These are phyloP conservation scores for Halcyon smyrnensis DNA, from an alignment of 2,797 vertebrate genomes.

Conservation along the genomic window DNA sequence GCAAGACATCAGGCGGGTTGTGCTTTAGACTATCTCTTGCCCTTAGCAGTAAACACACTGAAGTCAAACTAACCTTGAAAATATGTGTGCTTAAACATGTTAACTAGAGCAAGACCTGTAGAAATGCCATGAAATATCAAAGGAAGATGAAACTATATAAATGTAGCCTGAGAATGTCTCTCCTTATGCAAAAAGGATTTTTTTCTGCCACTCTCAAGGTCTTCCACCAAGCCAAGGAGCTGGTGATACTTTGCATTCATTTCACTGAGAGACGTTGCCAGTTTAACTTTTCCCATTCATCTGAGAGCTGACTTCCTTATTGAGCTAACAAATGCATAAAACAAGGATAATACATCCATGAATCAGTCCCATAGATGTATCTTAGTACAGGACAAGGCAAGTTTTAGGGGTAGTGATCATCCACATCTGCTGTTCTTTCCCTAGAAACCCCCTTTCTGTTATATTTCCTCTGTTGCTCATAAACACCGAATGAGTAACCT, in stretches of 20 bases:
- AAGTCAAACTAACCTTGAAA: slow-evolving; percentile 45
- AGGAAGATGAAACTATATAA: neutral
- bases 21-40: neutral
- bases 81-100: neutral
- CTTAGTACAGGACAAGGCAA: neutral
- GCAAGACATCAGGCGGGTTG: accelerated
- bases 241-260: neutral
- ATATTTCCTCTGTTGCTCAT: neutral
- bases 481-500: neutral
- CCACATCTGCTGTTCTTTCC: neutral
- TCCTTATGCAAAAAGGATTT: neutral
- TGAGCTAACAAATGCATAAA: neutral
- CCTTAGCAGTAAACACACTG: neutral
- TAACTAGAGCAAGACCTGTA: neutral
- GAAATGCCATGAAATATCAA: slow-evolving; percentile 29
- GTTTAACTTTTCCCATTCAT: neutral
- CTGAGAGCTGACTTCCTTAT: neutral
- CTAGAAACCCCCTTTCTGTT: neutral
- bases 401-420: neutral
- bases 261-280: accelerated
- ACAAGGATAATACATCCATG: neutral
- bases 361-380: neutral
- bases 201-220: neutral
- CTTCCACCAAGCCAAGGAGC: neutral
- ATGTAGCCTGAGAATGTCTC: neutral